These are phyloP conservation scores for Hafferia zeledoni DNA, from an alignment of 2,797 vertebrate species.

Conservation along the genomic window DNA sequence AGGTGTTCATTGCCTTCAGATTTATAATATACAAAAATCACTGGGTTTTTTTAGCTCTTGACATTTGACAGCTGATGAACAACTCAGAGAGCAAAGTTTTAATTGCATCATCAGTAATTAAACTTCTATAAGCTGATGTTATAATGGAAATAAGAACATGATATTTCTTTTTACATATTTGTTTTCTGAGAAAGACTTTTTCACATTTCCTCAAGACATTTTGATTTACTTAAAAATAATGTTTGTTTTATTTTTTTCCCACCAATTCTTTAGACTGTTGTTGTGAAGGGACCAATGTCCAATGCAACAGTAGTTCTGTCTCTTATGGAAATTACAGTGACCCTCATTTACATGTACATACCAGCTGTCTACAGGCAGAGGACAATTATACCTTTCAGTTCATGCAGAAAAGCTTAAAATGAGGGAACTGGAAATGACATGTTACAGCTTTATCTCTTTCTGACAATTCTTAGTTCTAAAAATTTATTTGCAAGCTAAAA, in stretches of 20 bases:
- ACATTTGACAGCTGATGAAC: neutral
- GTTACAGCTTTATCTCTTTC: neutral
- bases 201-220: neutral
- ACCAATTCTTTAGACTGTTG: neutral
- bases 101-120: neutral
- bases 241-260: neutral
- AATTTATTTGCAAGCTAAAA: neutral
- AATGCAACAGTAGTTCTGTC: neutral
- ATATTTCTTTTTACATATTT: neutral
- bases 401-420: conserved; percentile 22
- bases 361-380: conserved; percentile 33
- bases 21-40: neutral
- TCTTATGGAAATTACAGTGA: conserved; percentile 27
- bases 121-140: neutral
- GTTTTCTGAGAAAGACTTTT: neutral
- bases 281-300: neutral
- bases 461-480: neutral
- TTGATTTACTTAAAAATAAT: neutral
- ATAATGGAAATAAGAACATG: neutral
- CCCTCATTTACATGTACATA: conserved; percentile 46
- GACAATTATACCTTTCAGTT: conserved; percentile 46
- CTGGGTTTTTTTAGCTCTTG: neutral
- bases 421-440: neutral
- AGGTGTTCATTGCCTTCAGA: neutral
- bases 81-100: neutral